Evolutionary conservation across 2,888 invertebrate genomes (phyloP).

Genomic region (Tolmerus cingulatus): DNA sequence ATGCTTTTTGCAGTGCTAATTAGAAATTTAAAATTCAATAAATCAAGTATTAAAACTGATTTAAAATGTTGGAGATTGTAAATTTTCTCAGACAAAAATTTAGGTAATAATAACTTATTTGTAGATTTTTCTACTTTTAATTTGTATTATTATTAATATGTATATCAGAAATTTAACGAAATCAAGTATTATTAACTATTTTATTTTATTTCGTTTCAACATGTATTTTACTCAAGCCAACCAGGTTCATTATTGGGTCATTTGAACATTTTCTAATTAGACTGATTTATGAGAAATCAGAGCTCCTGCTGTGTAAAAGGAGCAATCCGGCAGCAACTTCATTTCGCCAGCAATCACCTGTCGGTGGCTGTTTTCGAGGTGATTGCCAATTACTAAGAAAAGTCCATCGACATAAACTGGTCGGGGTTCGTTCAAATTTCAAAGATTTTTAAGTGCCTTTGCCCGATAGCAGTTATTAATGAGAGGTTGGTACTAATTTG

Average conservation of each 20-base stretch:
- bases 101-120: too few relatives aligned
- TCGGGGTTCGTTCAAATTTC: not conserved
- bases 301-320: not conserved
- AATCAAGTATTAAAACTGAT: too few relatives aligned
- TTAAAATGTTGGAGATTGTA: too few relatives aligned
- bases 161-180: too few relatives aligned
- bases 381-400: not conserved
- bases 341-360: not conserved
- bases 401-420: not conserved
- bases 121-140: too few relatives aligned
- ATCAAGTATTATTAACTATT: too few relatives aligned
- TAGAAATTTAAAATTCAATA: too few relatives aligned
- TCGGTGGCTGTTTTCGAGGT: not conserved
- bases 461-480: conserved; percentile 7
- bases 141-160: too few relatives aligned
- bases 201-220: too few relatives aligned
- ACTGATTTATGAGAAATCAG: not conserved
- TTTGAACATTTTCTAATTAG: not conserved
- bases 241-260: not conserved
- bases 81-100: too few relatives aligned
- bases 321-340: not conserved
- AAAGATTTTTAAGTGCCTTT: not conserved
- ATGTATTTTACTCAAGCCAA: too few relatives aligned
- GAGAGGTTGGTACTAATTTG: conserved; percentile 2
- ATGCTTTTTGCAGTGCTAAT: too few relatives aligned